Conservation (phyloP, 2,797 vertebrate genomes). For the Tauraco hartlaubi region DNA sequence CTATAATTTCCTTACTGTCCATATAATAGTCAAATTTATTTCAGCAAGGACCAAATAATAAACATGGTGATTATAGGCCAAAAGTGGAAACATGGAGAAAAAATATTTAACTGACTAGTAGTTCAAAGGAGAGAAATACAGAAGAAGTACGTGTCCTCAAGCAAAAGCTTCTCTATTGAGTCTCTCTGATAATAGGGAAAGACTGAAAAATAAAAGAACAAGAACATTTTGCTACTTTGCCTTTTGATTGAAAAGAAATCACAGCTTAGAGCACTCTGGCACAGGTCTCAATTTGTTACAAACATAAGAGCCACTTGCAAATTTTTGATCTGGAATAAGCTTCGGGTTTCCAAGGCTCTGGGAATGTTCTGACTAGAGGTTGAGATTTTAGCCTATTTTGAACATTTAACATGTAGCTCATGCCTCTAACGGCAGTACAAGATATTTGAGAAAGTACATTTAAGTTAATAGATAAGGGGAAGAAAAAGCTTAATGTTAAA, state of each 20-base stretch:
- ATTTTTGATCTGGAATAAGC: neutral
- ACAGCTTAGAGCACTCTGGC: neutral
- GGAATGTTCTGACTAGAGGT: neutral
- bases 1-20: neutral
- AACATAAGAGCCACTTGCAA: neutral
- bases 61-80: constrained; percentile 49
- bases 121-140: constrained; percentile 52
- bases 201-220: neutral
- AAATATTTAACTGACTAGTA: neutral
- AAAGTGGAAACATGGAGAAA: constrained; percentile 31
- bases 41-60: constrained; percentile 55
- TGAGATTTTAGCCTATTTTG: neutral
- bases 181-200: neutral
- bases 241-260: neutral
- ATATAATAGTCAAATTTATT: neutral
- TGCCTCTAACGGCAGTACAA: neutral
- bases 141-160: constrained; percentile 33
- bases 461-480: neutral
- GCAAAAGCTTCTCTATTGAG: neutral
- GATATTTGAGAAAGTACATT: neutral
- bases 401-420: neutral
- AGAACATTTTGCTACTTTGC: neutral
- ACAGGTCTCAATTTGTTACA: neutral
- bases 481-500: neutral
- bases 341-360: neutral